Base-by-base conservation (phyloP, 2,888 invertebrate genomes). In the Noctua fimbriata region DNA sequence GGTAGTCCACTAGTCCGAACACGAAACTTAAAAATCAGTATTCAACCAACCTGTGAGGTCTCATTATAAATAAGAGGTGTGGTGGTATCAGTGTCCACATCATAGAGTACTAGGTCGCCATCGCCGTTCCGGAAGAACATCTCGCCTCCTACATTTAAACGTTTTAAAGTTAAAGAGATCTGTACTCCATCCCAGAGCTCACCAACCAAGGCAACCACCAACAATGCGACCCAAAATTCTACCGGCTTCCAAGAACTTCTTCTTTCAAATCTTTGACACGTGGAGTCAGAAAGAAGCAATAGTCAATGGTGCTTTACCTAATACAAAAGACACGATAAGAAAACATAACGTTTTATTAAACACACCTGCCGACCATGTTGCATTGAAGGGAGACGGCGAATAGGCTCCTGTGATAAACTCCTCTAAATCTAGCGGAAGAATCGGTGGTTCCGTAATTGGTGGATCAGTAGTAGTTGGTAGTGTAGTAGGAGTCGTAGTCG, bases 301-400 rank as follows among this genome's bases (percentile, higher is more conserved):
- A 32, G 10, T 52, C 18, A 47, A 44, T 32, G 36, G 14, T 36
- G 12, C n/a, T 10, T 70, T 49, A 70, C 0, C 2, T 32, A 47
- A 32, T 9, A 18, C 5, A n/a, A 18, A 1, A 47, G 5, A 73
- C n/a, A 12, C 12, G 7, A 47, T 49, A 49, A 49, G 18, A 10
- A 55, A 24, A 55, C 55, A 10, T 32, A n/a, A 21, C 5, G 2
- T n/a, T 14, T 24, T 32, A 75, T 65, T 58, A 69, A 44, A 49
- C 78, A 63, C 95, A 80, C 98, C 98, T 93, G 98, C 97, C 79
- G 98, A 97, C 98, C 99, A 99, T 71, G 98, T 98, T 78, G 98
- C 98, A 94, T 98, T 98, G 93, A 98, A 98, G 66, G 97, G 96
- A 83, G 97, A 97, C 0, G 98, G 97, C 32, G 97, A 95, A 84